phyloP scores from a whole-genome alignment of 2,797 vertebrate species.

The Dryobates pubescens region DNA sequence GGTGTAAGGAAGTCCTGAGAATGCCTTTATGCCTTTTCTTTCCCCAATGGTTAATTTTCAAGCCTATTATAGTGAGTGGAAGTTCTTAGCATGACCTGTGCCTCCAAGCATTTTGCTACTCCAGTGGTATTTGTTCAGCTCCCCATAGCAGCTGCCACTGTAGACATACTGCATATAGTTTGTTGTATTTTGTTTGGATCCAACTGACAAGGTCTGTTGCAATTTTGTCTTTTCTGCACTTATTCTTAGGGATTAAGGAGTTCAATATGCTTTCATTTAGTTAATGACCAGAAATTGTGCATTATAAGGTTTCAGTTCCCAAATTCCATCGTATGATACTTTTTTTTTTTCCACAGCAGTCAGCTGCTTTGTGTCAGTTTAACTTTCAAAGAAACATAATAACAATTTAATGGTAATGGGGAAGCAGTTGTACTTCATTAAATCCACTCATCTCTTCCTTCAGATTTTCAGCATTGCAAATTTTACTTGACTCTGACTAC shows the following conservation, averaged over 20 bases:
- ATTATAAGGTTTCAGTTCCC: conserved; percentile 29
- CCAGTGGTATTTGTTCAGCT: neutral
- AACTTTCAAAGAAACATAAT: conserved; percentile 17
- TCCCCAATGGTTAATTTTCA: neutral
- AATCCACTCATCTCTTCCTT: neutral
- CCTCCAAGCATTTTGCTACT: neutral
- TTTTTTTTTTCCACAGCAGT: neutral
- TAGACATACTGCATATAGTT: neutral
- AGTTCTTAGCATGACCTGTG: neutral
- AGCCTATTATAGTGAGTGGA: neutral
- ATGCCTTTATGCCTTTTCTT: neutral
- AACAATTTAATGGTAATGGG: neutral
- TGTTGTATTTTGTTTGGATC: neutral
- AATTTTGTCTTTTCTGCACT: conserved; percentile 1
- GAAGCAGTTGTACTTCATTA: conserved; percentile 32
- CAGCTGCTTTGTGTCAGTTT: neutral
- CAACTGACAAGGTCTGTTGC: neutral
- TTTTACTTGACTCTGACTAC: neutral
- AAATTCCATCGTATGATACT: neutral
- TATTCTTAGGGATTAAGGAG: neutral
- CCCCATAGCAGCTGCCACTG: neutral
- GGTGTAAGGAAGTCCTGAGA: neutral
- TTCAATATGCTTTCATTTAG: conserved; percentile 50
- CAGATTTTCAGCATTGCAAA: neutral
- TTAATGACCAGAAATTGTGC: conserved; percentile 54